These are phyloP conservation scores for Heliconius melpomene DNA, from an alignment of 1,140 invertebrate species.

Conservation along the genomic window DNA sequence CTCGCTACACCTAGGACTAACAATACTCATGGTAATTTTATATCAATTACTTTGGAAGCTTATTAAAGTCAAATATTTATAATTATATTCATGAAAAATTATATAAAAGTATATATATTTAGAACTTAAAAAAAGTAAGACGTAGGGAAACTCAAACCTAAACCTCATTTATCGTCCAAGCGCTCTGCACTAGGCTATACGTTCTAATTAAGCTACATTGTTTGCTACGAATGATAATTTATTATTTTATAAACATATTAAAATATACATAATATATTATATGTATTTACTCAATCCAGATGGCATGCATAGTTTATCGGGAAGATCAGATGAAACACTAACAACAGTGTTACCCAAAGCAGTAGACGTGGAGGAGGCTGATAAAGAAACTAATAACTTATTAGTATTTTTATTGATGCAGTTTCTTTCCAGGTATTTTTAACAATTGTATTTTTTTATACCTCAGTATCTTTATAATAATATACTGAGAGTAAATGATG, in stretches of 20 bases:
- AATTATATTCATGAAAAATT: no score
- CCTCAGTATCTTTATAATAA: no score
- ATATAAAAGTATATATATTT: no score
- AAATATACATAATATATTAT: not conserved
- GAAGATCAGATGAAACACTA: constrained; percentile 86
- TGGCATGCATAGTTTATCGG: constrained; percentile 87
- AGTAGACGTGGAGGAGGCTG: constrained; percentile 96
- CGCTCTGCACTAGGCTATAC: no score
- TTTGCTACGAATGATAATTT: no score
- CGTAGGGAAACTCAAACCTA: no score
- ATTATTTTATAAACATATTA: not conserved
- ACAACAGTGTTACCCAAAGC: constrained; percentile 88
- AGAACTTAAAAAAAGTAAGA: no score
- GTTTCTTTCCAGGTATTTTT: constrained; percentile 87
- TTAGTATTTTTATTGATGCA: constrained; percentile 98
- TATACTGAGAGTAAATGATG: no score
- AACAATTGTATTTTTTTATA: no score
- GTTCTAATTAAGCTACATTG: no score
- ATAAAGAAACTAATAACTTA: constrained; percentile 97
- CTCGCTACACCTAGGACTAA: constrained; percentile 79
- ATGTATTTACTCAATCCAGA: constrained; percentile 79
- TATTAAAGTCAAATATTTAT: no score
- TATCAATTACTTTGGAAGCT: not conserved
- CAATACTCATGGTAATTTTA: constrained; percentile 58
- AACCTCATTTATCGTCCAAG: no score